Conservation (phyloP, 2,797 vertebrate genomes). For the Chiloscyllium punctatum region DNA sequence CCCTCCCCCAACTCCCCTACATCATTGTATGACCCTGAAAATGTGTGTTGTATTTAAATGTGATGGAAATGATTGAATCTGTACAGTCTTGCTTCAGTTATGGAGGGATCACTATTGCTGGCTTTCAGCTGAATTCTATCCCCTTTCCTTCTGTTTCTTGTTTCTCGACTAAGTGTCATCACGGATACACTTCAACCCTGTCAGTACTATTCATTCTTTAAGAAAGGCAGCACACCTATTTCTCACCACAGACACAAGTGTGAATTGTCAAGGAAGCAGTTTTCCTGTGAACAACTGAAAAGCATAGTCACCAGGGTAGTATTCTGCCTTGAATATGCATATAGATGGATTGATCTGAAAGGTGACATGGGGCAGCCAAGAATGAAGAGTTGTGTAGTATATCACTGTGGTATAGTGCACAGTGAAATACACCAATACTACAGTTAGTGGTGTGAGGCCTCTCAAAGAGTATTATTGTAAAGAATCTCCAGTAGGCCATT, state of each 20-base stretch:
- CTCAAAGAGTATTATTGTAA: no score
- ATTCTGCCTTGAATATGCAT: background rate
- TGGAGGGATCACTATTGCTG: background rate
- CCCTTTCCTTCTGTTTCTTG: background rate
- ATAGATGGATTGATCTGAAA: background rate
- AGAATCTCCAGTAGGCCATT: no score
- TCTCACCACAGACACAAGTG: slow-evolving; percentile 9
- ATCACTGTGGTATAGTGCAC: no score
- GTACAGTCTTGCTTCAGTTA: background rate
- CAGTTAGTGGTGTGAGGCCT: background rate
- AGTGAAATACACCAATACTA: background rate
- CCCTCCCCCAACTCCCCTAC: background rate
- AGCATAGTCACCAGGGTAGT: background rate
- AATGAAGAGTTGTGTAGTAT: background rate
- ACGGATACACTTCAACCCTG: background rate
- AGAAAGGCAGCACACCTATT: slow-evolving; percentile 17
- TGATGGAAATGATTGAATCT: slow-evolving; percentile 9
- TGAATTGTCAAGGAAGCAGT: background rate
- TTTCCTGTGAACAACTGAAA: slow-evolving; percentile 13
- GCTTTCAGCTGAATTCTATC: background rate
- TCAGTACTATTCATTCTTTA: background rate
- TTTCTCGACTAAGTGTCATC: slow-evolving; percentile 19
- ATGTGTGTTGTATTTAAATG: slow-evolving; percentile 14
- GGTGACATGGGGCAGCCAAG: background rate
- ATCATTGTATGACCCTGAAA: background rate